These are phyloP conservation scores for Rhinolophus ferrumequinum DNA, from an alignment of 2,113 vertebrate genomes.

Conservation along the genomic window DNA sequence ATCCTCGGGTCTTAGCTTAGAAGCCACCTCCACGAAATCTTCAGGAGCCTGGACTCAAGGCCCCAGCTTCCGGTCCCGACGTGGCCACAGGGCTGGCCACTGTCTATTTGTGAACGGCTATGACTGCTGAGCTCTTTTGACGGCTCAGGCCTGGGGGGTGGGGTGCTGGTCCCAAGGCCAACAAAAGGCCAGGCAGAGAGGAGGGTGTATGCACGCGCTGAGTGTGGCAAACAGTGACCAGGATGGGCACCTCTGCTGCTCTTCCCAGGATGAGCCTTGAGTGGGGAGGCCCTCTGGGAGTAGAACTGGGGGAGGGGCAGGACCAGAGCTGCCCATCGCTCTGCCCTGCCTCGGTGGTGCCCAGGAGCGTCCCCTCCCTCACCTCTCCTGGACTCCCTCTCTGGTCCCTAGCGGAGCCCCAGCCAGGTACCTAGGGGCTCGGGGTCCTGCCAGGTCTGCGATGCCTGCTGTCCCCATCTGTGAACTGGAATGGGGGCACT, in stretches of 20 bases:
- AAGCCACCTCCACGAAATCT: background rate
- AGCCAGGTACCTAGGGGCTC: background rate
- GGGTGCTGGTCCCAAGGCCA: background rate
- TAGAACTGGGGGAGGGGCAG: background rate
- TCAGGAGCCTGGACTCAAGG: too few relatives aligned
- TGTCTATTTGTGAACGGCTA: accelerated
- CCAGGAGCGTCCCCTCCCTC: background rate
- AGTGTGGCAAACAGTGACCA: accelerated
- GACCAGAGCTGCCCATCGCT: background rate
- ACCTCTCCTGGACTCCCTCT: background rate
- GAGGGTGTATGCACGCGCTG: accelerated
- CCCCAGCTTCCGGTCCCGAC: background rate
- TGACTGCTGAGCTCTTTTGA: accelerated
- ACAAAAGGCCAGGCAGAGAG: background rate
- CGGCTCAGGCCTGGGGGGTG: background rate
- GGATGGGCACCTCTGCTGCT: too few relatives aligned
- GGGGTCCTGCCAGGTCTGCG: background rate
- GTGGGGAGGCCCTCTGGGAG: accelerated
- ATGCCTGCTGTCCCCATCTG: accelerated
- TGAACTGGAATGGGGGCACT: background rate
- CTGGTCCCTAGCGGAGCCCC: background rate
- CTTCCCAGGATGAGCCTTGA: background rate
- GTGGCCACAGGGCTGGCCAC: background rate
- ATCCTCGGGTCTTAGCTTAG: background rate
- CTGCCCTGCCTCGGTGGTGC: background rate